Evolutionary conservation across 2,797 vertebrate species (phyloP).

Genomic region (Arvicola amphibius): DNA sequence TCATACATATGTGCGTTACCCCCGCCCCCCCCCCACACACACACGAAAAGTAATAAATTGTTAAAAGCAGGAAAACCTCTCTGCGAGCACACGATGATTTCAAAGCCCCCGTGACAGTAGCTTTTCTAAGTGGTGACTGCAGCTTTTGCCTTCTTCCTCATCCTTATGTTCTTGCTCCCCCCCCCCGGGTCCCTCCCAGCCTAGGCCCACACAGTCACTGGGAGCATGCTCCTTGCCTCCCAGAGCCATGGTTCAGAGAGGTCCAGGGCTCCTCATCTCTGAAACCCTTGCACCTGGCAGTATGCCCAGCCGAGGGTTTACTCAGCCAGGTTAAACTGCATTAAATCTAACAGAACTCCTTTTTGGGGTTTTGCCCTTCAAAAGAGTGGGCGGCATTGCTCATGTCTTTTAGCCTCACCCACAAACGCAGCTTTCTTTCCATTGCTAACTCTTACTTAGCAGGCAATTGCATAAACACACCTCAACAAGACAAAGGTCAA

Average conservation of each 20-base stretch:
- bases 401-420: background rate
- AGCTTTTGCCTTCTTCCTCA: background rate
- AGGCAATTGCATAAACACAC: conserved; percentile 44
- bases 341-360: conserved; percentile 11
- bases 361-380: background rate
- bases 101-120: background rate
- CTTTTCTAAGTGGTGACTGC: background rate
- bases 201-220: background rate
- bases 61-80: background rate
- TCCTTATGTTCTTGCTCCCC: background rate
- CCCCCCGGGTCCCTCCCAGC: background rate
- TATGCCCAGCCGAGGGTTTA: background rate
- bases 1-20: rapidly evolving
- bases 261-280: background rate
- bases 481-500: conserved; percentile 30
- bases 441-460: conserved; percentile 41
- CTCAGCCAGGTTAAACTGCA: conserved; percentile 6
- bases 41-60: background rate
- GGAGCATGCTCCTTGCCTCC: background rate
- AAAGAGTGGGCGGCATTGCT: background rate
- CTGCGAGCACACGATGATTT: background rate
- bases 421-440: conserved; percentile 44
- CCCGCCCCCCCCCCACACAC: background rate
- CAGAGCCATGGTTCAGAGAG: background rate
- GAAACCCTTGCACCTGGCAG: background rate